These are phyloP conservation scores for Diadema setosum DNA, from an alignment of 35 echinoderm and acorn worm species.

Conservation along the genomic window DNA sequence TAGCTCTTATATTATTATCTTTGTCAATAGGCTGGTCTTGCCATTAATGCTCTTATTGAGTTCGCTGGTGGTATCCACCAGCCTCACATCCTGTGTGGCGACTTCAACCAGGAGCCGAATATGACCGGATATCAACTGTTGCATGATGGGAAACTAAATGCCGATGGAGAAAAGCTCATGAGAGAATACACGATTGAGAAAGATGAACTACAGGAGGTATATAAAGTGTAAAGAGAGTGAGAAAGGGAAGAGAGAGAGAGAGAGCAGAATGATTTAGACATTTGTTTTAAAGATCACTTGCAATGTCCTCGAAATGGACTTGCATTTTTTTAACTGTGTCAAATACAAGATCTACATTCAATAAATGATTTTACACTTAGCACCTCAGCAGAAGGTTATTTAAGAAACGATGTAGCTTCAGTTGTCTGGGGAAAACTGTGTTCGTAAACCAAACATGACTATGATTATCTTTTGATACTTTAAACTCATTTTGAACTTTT, in stretches of 20 bases:
- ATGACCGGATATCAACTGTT: conserved; percentile 21
- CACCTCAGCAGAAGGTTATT: too few relatives aligned
- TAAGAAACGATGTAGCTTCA: too few relatives aligned
- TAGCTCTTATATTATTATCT: neutral
- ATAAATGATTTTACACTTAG: too few relatives aligned
- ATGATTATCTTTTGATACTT: too few relatives aligned
- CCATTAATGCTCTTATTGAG: neutral
- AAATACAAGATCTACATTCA: too few relatives aligned
- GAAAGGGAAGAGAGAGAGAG: too few relatives aligned
- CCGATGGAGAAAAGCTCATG: neutral
- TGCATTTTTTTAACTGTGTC: too few relatives aligned
- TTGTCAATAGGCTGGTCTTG: neutral
- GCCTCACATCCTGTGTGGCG: conserved; percentile 11
- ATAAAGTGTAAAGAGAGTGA: too few relatives aligned
- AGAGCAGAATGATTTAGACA: neutral
- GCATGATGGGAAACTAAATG: conserved; percentile 8
- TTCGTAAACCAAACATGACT: too few relatives aligned
- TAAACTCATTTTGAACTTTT: too few relatives aligned
- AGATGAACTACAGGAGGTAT: neutral
- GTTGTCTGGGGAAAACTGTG: too few relatives aligned
- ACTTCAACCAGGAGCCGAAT: conserved; percentile 29
- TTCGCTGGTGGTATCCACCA: neutral
- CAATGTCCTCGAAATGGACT: too few relatives aligned
- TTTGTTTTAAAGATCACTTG: neutral
- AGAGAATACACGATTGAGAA: neutral